Evolutionary conservation across 1,140 invertebrate species (phyloP), one percentile per base, ranked within the genome.

Genomic region (Samia ricini): DNA sequence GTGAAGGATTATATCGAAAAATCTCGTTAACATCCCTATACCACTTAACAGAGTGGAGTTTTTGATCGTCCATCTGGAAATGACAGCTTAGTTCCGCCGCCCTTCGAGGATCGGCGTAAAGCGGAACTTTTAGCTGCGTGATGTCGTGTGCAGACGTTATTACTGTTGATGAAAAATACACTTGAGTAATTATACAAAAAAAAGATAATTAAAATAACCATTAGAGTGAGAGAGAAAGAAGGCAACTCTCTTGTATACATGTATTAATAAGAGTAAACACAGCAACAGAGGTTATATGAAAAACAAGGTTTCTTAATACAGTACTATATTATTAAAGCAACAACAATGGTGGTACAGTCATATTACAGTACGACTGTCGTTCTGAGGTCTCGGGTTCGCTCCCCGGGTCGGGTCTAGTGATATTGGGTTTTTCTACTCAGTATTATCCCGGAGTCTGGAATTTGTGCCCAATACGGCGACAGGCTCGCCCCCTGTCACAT

Each of bases 31-130:
- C 74, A 56, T 88, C 84, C 36, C 85, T 69, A 67, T 87, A 87
- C 80, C 79, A 87, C 73, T 87, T 87, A 64, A 89, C 84, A 24
- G 86, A 89, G 64, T 89, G 86, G 3, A 89, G 75, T 52, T 73
- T 76, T 74, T 85, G 77, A 24, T 81, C 83, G 48, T 85, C 79
- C 86, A 89, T 89, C 33, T 73, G 68, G 60, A 89, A 89, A 66
- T 85, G 80, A 66, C 86, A 89, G 72, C 81, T 86, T 19, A 89
- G 76, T 56, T 87, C 81, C 1, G 86, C 86, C 7, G 86, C 84
- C 2, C 84, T 75, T 42, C 86, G 75, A n/a, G 85, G 84, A 60
- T 88, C 85, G 2, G 84, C 85, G 65, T 87, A 85, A 54, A 89
- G 69, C 23, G 86, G 86, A 26, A 89, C 86, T 61, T 82, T 76